Base-by-base conservation (phyloP, 2,113 vertebrate species). In the Hippolais icterina region DNA sequence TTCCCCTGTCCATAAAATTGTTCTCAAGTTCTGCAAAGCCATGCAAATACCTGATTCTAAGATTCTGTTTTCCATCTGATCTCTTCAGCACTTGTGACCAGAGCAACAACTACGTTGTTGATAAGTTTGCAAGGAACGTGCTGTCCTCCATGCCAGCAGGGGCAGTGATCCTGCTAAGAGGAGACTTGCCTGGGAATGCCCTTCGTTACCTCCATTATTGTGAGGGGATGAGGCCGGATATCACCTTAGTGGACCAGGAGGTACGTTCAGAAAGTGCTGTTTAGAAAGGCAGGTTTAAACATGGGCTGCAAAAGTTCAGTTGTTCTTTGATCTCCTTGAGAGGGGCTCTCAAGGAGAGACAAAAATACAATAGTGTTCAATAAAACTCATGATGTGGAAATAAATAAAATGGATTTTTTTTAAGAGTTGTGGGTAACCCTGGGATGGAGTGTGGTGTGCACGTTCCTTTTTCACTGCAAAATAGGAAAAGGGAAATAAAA, bases 211-310 rank as follows among this genome's bases (percentile, higher is more conserved):
- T 99, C 44, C 98, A 99, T 97, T 99, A 99, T 60, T 99, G 99
- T 9, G 98, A 99, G 93, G 98, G 97, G 2, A 59, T 98, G 54
- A 98, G 99, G 84, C 98, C 99, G 12, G 99, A 99, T 89, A 52
- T 99, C 68, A 98, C 98, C 31, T 98, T 99, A 29, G 98, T 99
- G 63, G 99, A 99, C 97, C 99, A 99, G 95, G 99, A 99, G 98
- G 99, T 99, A 97, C 57, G 96, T 95, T 15, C 81, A 69, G 71
- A 64, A 72, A 78, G 46, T 68, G 81, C 31, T 59, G 1, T 17
- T 75, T 25, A 37, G 31, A 68, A 52, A 52, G 46, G 15, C 39
- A 89, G 60, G 19, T 87, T 64, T 83, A 33, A 57, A 50, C 52
- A 18, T 2, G 4, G 6, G 19, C 64, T 21, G 41, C 18, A 42